Evolutionary conservation across 2,888 invertebrate genomes (phyloP).

Genomic region (Eurois occulta): DNA sequence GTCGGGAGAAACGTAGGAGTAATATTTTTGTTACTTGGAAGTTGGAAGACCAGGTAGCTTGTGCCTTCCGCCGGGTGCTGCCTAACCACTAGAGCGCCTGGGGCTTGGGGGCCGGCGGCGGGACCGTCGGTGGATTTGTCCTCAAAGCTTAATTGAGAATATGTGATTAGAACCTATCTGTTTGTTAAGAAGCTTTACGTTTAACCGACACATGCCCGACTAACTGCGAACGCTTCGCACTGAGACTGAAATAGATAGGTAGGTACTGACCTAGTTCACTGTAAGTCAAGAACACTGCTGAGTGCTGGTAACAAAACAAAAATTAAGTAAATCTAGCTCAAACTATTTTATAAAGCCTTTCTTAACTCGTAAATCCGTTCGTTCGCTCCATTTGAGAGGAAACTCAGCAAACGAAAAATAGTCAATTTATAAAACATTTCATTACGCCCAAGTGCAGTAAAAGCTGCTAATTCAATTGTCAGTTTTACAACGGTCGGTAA

Average conservation of each 20-base stretch:
- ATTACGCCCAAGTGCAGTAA: conserved; percentile 17
- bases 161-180: conserved; percentile 46
- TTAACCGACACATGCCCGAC: conserved; percentile 13
- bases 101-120: background rate
- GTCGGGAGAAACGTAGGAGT: background rate
- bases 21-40: background rate
- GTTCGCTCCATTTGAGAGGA: conserved; percentile 5
- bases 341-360: conserved; percentile 27
- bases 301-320: background rate
- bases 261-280: background rate
- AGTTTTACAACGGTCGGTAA: conserved; percentile 28
- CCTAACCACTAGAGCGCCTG: background rate
- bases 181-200: conserved; percentile 42
- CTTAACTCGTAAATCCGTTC: conserved; percentile 19
- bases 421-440: conserved; percentile 34
- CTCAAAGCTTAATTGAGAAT: conserved; percentile 58
- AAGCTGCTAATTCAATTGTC: conserved; percentile 27
- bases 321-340: conserved; percentile 19
- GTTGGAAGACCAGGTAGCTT: background rate
- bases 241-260: background rate
- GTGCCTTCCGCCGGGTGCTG: background rate
- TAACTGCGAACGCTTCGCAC: background rate
- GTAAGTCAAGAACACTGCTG: background rate
- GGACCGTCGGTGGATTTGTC: conserved; percentile 29
- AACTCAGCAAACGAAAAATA: conserved; percentile 11